These are phyloP conservation scores for Cheirogaleus major DNA, from an alignment of 2,797 vertebrate species.

Conservation along the genomic window DNA sequence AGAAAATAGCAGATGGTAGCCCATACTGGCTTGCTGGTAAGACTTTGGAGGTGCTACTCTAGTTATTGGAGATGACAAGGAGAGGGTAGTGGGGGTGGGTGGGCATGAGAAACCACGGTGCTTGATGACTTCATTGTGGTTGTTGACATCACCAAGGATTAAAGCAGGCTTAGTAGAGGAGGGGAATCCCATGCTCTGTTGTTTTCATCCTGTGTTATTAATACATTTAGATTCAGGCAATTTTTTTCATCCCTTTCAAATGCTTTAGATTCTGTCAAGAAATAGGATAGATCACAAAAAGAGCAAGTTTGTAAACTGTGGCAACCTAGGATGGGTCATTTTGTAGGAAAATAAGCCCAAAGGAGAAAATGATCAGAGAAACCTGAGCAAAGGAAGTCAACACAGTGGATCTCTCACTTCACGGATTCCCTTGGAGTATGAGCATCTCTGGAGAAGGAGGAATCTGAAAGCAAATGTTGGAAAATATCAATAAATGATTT, in stretches of 20 bases:
- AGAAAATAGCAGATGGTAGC: not conserved
- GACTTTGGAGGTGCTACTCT: not conserved
- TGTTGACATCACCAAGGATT: not conserved
- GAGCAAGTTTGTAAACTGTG: not conserved
- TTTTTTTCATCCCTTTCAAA: not conserved
- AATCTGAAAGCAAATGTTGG: constrained; percentile 41
- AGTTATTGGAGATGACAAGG: not conserved
- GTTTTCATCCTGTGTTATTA: not conserved
- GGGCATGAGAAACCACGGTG: not conserved
- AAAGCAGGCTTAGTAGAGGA: accelerated
- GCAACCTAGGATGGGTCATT: not conserved
- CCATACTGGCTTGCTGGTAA: not conserved
- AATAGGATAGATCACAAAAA: not conserved
- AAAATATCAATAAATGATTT: not conserved
- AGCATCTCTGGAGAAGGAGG: not conserved
- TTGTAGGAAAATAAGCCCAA: not conserved
- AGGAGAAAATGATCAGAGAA: not conserved
- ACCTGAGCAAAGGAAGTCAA: not conserved
- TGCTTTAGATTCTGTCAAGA: not conserved
- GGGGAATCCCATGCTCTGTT: not conserved
- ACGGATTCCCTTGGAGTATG: not conserved
- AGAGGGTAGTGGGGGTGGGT: not conserved
- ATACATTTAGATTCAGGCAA: not conserved
- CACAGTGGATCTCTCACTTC: not conserved
- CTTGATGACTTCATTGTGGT: not conserved